Base-by-base conservation (phyloP, 2,797 vertebrate genomes). In the Pygocentrus nattereri region DNA sequence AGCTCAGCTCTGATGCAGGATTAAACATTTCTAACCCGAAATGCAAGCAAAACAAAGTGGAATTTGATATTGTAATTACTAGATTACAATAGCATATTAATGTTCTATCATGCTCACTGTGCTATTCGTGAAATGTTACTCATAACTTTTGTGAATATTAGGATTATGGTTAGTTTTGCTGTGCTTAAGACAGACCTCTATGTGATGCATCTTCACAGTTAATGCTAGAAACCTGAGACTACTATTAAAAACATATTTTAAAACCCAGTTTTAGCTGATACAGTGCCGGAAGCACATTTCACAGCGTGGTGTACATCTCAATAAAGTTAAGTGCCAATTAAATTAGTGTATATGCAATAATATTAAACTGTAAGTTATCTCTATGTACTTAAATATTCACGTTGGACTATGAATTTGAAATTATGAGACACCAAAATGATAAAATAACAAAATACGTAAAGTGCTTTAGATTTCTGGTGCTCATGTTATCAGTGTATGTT, bases 201-300 rank as follows among this genome's bases (percentile, higher is more conserved):
- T 5, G 21, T 65, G 21, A 34, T 18, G 27, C 30, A n/a, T 30
- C 23, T 69, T 69, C 67, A 69, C 41, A 69, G 65, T 68, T 25
- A 47, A 67, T 47, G 67, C 41, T 49, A 49, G 12, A 23, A 69
- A 69, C 65, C 65, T 47, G 65, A 69, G 65, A 69, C 21, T 67
- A 16, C 18, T 23, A 25, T 23, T 56, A 56, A 49, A 49, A 49
- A 69, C 18, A 8, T 12, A 15, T n/a, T 67, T 34, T 21, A 44
- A 41, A n/a, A n/a, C n/a, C 34, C 7, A 38, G 11, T 1, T 41
- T 44, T 25, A 69, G n/a, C n/a, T 27, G 21, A 19, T 67, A 38
- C 21, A 67, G 41, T 41, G 16, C 34, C 2, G 21, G n/a, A 69
- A 41, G n/a, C 1, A 6, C n/a, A 49, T 47, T 30, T 34, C 5